These are phyloP conservation scores for Coleophora flavipennella DNA, from an alignment of 2,888 invertebrate genomes.

Conservation along the genomic window DNA sequence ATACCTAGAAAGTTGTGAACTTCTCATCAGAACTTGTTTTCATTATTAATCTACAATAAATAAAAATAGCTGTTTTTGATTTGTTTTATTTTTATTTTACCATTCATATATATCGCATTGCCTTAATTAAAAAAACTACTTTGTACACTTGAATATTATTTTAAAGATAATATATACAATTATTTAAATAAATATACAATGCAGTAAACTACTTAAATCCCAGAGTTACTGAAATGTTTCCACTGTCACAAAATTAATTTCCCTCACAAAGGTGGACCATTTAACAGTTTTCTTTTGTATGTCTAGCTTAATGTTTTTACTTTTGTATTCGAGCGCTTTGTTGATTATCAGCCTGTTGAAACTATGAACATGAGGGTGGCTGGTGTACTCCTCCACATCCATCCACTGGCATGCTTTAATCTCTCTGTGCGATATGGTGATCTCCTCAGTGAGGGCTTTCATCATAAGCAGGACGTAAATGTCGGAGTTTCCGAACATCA, in stretches of 20 bases:
- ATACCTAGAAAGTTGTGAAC: too few relatives aligned
- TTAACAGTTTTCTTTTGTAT: constrained; percentile 63
- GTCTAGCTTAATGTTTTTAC: constrained; percentile 73
- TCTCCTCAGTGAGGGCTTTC: constrained; percentile 74
- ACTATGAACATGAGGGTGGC: constrained; percentile 80
- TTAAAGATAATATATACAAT: background rate
- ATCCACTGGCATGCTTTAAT: constrained; percentile 86
- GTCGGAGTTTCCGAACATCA: constrained; percentile 87
- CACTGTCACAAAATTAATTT: constrained; percentile 44
- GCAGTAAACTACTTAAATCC: constrained; percentile 7
- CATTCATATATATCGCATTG: too few relatives aligned
- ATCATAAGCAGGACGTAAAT: constrained; percentile 86
- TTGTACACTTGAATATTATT: background rate
- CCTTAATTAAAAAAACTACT: too few relatives aligned
- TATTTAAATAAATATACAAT: constrained; percentile 6
- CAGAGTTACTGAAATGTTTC: constrained; percentile 25
- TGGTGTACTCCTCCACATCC: constrained; percentile 79
- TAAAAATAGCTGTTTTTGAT: too few relatives aligned
- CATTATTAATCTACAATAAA: too few relatives aligned
- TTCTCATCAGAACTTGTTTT: background rate
- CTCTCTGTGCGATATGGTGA: constrained; percentile 81
- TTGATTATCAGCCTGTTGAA: constrained; percentile 78
- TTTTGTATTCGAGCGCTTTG: constrained; percentile 76
- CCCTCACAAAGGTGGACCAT: constrained; percentile 42
- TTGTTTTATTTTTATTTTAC: too few relatives aligned